phyloP scores from a whole-genome alignment of 2,888 invertebrate species.

The Augochlorella aurata region DNA sequence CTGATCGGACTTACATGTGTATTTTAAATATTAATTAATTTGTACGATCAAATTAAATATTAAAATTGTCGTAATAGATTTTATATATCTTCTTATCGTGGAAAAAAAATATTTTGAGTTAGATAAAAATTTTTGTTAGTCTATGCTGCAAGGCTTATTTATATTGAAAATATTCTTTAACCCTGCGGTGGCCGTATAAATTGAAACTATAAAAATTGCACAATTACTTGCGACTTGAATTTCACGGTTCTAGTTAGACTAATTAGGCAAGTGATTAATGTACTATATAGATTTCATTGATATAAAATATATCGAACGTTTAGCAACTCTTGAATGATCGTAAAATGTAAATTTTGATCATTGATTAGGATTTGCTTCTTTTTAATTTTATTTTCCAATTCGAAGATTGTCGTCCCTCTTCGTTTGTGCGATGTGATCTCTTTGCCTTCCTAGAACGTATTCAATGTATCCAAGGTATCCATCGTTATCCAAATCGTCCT shows the following conservation, averaged over 20 bases:
- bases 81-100: not conserved
- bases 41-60: not conserved
- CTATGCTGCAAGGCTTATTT: not conserved
- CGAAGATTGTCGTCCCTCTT: conserved; percentile 60
- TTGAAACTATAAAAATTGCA: not conserved
- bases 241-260: not conserved
- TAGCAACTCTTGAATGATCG: not conserved
- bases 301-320: not conserved
- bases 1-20: not conserved
- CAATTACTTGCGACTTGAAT: not conserved
- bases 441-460: conserved; percentile 84
- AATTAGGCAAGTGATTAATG: conserved; percentile 3
- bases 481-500: conserved; percentile 93
- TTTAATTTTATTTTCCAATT: conserved; percentile 53
- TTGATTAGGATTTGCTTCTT: not conserved
- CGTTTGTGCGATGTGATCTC: conserved; percentile 58
- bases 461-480: conserved; percentile 94
- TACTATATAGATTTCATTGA: not conserved
- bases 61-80: not conserved
- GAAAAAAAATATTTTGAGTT: not conserved
- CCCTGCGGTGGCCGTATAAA: not conserved
- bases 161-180: not conserved
- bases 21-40: conserved; percentile 5
- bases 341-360: not conserved
- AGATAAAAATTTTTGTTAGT: not conserved